A percentile compares a stretch with the other conserved stretches of the same genome.
Evolutionary conservation across 2,888 invertebrate genomes (phyloP).

Genomic region (Seladonia tumulorum): DNA sequence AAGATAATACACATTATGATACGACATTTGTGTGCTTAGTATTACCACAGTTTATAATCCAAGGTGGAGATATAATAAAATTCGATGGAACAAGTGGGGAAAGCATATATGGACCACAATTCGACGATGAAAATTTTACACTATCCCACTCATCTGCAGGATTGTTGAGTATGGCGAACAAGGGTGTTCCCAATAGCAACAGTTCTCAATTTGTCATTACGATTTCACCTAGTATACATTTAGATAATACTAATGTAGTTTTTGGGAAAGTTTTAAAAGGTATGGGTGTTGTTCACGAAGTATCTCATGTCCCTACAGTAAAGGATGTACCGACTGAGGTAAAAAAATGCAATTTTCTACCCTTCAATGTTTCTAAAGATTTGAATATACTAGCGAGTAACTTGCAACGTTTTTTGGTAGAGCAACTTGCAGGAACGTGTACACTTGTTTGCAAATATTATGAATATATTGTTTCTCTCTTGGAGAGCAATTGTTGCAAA

Average conservation of each 20-base stretch:
- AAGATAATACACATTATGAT: constrained; percentile 6
- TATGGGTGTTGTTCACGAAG: constrained; percentile 89
- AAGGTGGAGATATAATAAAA: constrained; percentile 92
- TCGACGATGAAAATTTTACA: constrained; percentile 95
- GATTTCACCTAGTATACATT: constrained; percentile 89
- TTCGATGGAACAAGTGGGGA: constrained; percentile 96
- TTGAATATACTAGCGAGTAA: background rate
- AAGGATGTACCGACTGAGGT: constrained; percentile 88
- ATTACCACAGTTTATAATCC: constrained; percentile 94
- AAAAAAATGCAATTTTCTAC: constrained; percentile 60
- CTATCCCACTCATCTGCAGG: constrained; percentile 88
- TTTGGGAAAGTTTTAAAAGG: constrained; percentile 93
- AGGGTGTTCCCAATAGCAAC: constrained; percentile 92
- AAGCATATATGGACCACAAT: constrained; percentile 95
- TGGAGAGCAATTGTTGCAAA: background rate
- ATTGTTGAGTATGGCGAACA: constrained; percentile 92
- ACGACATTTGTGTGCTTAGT: constrained; percentile 85
- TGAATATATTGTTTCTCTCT: no score
- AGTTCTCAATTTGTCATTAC: constrained; percentile 98
- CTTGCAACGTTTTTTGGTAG: background rate
- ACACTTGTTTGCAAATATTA: background rate
- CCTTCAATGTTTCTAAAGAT: no score
- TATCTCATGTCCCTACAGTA: constrained; percentile 87
- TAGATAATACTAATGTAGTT: constrained; percentile 93
- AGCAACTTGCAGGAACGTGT: background rate